Conservation (phyloP, 2,888 invertebrate genomes). For the Nephrocerus scutellatus region DNA sequence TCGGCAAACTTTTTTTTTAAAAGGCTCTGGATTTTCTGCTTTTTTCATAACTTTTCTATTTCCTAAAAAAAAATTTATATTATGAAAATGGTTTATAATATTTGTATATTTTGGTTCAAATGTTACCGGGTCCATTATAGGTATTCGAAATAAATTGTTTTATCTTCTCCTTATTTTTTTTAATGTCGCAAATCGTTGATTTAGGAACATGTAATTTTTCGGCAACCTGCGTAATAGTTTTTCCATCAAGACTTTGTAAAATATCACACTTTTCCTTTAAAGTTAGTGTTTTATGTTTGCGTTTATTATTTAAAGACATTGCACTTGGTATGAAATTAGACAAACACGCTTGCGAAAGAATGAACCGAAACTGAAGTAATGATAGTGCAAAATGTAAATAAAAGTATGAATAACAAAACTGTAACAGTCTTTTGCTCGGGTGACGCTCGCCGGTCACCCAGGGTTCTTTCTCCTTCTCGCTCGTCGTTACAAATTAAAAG, state of each 20-base stretch:
- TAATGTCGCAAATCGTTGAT: constrained; percentile 8
- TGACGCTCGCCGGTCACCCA: too few relatives aligned
- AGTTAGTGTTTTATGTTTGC: constrained; percentile 7
- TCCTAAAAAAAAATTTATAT: constrained; percentile 9
- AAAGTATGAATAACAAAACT: too few relatives aligned
- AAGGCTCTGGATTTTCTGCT: constrained; percentile 19
- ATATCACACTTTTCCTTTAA: constrained; percentile 10
- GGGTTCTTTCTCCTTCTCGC: too few relatives aligned
- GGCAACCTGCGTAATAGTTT: constrained; percentile 8
- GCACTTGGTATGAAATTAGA: too few relatives aligned
- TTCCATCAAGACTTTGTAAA: constrained; percentile 10
- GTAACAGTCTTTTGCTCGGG: too few relatives aligned
- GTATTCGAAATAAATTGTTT: constrained; percentile 10
- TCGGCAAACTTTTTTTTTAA: constrained; percentile 16
- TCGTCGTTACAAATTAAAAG: too few relatives aligned
- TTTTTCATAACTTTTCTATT: constrained; percentile 21
- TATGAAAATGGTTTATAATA: constrained; percentile 8
- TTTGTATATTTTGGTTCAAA: constrained; percentile 7
- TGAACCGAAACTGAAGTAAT: constrained; percentile 6
- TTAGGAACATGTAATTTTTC: constrained; percentile 8
- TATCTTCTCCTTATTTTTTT: constrained; percentile 5
- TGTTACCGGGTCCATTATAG: constrained; percentile 7
- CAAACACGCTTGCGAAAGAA: constrained; percentile 2
- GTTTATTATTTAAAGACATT: constrained; percentile 11
- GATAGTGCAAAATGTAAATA: constrained; percentile 5